These are phyloP conservation scores for Zaprionus capensis DNA, from an alignment of 1,140 invertebrate species.

Conservation along the genomic window DNA sequence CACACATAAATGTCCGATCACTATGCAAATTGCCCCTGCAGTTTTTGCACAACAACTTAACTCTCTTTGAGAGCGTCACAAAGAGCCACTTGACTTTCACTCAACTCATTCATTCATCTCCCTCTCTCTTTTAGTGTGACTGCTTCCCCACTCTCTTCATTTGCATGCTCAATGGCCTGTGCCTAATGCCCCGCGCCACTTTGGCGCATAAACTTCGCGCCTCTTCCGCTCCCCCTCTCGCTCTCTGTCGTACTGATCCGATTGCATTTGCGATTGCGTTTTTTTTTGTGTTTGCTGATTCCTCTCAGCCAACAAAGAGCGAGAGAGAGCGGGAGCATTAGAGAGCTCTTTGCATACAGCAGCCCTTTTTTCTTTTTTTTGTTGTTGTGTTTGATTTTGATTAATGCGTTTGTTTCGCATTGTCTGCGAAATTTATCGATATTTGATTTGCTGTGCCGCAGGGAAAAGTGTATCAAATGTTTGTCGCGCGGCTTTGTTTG, in stretches of 20 bases:
- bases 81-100: conserved; percentile 78
- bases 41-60: conserved; percentile 10
- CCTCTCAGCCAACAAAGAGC: conserved; percentile 2
- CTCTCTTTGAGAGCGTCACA: conserved; percentile 48
- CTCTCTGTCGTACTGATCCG: not conserved
- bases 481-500: conserved; percentile 79
- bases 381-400: conserved; percentile 49
- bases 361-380: conserved; percentile 50
- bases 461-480: conserved; percentile 71
- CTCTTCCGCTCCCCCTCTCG: conserved; percentile 16
- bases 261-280: not conserved
- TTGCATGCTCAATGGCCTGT: conserved; percentile 61
- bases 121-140: conserved; percentile 18
- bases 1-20: conserved; percentile 42
- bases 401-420: conserved; percentile 67
- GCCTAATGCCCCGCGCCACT: conserved; percentile 45
- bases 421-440: conserved; percentile 74
- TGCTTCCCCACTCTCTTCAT: conserved; percentile 22
- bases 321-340: not conserved
- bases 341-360: conserved; percentile 46
- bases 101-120: conserved; percentile 42
- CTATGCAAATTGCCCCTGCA: conserved; percentile 68
- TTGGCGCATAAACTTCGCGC: conserved; percentile 56
- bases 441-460: conserved; percentile 71
- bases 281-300: conserved; percentile 3